Evolutionary conservation across 2,888 invertebrate genomes (phyloP).

Genomic region (Cremastinae sp.): DNA sequence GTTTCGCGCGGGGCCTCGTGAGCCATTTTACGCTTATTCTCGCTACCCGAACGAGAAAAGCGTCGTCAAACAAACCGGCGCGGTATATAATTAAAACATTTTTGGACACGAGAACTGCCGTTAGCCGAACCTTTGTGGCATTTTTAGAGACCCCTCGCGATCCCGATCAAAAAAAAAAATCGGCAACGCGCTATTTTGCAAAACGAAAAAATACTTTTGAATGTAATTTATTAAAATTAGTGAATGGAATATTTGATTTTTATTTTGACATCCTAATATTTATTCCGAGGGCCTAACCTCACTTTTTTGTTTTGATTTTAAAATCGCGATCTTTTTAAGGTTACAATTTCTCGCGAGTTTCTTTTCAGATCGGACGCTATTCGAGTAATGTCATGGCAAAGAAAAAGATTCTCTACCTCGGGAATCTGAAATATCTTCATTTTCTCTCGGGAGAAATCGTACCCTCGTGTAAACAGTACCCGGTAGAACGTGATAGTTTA

Average conservation of each 20-base stretch:
- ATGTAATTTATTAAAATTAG: slow-evolving; percentile 9
- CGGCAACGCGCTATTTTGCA: neutral
- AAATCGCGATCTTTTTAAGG: neutral
- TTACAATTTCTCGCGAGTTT: slow-evolving; percentile 43
- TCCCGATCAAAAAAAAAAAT: neutral
- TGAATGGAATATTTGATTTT: neutral
- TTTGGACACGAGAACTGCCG: slow-evolving; percentile 22
- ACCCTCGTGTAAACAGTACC: neutral
- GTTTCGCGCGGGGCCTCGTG: slow-evolving; percentile 55
- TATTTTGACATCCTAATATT: neutral
- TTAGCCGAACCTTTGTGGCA: neutral
- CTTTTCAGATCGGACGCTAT: slow-evolving; percentile 33
- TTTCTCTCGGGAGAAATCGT: slow-evolving; percentile 54
- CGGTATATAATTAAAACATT: slow-evolving; percentile 60
- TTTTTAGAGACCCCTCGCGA: too few relatives aligned
- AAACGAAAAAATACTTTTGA: neutral
- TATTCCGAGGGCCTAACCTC: neutral
- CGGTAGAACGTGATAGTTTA: slow-evolving; percentile 26
- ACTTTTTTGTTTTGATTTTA: slow-evolving; percentile 18
- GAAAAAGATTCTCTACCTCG: slow-evolving; percentile 18
- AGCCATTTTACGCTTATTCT: slow-evolving; percentile 58
- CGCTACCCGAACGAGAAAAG: slow-evolving; percentile 46
- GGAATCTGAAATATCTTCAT: slow-evolving; percentile 48
- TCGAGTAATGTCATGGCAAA: slow-evolving; percentile 25
- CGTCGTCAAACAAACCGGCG: slow-evolving; percentile 36